Conservation (phyloP, 1,140 invertebrate genomes). For the Dolichoris vasculosae region DNA sequence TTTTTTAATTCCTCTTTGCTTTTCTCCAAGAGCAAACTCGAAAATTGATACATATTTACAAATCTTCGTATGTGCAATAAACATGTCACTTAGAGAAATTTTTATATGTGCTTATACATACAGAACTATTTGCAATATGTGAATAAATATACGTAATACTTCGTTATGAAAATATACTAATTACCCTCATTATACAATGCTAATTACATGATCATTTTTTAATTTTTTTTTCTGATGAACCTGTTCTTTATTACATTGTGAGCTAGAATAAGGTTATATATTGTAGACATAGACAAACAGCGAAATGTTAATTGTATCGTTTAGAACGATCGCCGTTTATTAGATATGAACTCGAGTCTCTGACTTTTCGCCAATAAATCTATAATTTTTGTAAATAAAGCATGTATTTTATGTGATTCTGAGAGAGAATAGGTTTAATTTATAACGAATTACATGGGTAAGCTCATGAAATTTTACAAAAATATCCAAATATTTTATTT, state of each 20-base stretch:
- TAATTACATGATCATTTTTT: slow-evolving; percentile 6
- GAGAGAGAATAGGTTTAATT: background rate
- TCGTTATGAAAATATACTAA: background rate
- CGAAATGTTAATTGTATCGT: slow-evolving; percentile 30
- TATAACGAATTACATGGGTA: background rate
- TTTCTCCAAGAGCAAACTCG: background rate
- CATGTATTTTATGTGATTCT: background rate
- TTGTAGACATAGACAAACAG: background rate
- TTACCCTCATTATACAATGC: slow-evolving; percentile 21
- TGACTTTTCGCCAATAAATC: slow-evolving; percentile 15
- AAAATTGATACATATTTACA: too few relatives aligned
- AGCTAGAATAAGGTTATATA: background rate
- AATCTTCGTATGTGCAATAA: background rate
- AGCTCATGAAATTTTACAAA: background rate
- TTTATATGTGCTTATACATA: too few relatives aligned
- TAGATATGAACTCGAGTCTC: too few relatives aligned
- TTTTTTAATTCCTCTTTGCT: background rate
- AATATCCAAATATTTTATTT: too few relatives aligned
- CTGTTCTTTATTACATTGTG: background rate
- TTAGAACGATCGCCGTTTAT: background rate
- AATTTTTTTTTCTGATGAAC: background rate
- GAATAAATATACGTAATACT: too few relatives aligned
- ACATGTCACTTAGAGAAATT: too few relatives aligned
- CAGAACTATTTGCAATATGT: too few relatives aligned
- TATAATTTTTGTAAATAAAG: background rate